These are phyloP conservation scores for Sipha flava DNA, from an alignment of 1,140 invertebrate species.

Conservation along the genomic window DNA sequence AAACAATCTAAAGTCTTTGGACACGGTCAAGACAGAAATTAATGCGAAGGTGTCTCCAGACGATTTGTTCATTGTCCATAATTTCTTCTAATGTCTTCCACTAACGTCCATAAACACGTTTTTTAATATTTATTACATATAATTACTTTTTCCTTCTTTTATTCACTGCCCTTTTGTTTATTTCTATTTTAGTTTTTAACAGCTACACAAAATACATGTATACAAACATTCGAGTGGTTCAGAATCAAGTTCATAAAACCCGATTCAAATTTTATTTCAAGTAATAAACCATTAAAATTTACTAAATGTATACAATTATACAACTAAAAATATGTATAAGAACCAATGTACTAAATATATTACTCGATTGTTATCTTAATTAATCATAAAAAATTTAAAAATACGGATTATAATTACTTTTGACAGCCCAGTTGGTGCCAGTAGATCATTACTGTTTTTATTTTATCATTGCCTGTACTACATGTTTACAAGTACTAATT, in stretches of 20 bases:
- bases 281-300: background rate
- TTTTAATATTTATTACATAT: background rate
- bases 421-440: background rate
- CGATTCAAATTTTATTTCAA: slow-evolving; percentile 2
- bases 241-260: background rate
- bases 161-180: background rate
- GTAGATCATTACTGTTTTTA: background rate
- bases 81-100: background rate
- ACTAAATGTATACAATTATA: background rate
- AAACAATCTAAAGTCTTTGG: background rate
- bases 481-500: background rate
- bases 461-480: background rate
- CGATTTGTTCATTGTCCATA: slow-evolving; percentile 9
- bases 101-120: background rate
- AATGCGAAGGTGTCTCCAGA: slow-evolving; percentile 6
- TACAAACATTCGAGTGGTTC: background rate
- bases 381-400: background rate
- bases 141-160: background rate
- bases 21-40: background rate
- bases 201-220: background rate
- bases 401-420: slow-evolving; percentile 7
- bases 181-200: slow-evolving; percentile 13
- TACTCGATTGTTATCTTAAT: background rate
- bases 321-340: background rate
- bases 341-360: background rate